A percentile compares a stretch with the other conserved stretches of the same genome.
phyloP scores from a whole-genome alignment of 2,113 vertebrate species.

The Romanogobio albipinnatus region DNA sequence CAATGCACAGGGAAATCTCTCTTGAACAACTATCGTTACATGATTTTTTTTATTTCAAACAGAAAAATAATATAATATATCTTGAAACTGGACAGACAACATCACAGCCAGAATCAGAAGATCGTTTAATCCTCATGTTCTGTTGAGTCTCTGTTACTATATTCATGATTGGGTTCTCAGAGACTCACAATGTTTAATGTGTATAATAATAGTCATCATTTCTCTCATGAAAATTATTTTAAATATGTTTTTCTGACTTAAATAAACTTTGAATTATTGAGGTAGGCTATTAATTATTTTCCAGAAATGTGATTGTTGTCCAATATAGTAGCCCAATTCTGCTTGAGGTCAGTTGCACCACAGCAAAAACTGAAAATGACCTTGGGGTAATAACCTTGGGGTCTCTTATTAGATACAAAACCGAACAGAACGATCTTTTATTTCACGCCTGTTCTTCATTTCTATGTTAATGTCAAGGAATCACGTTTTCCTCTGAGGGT shows the following conservation, averaged over 20 bases:
- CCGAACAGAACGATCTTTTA: neutral
- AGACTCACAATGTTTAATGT: neutral
- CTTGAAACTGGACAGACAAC: neutral
- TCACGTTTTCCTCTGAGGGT: neutral
- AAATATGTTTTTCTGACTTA: neutral
- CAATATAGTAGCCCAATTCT: neutral
- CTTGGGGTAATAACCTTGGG: no score
- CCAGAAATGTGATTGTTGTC: no score
- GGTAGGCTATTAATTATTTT: no score
- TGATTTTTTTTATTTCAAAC: neutral
- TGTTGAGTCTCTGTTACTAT: neutral
- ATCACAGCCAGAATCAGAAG: neutral
- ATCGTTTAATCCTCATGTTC: neutral
- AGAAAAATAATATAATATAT: neutral
- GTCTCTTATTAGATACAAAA: neutral
- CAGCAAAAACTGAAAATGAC: neutral
- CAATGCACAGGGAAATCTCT: neutral
- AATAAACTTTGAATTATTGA: neutral
- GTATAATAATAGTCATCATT: neutral
- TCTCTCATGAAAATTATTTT: neutral
- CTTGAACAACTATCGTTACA: neutral
- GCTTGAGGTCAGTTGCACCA: neutral
- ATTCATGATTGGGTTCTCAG: neutral
- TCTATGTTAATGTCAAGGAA: neutral
- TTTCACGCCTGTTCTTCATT: conserved; percentile 6